Evolutionary conservation across 2,888 invertebrate species (phyloP).

Genomic region (Metallyticus violacea): DNA sequence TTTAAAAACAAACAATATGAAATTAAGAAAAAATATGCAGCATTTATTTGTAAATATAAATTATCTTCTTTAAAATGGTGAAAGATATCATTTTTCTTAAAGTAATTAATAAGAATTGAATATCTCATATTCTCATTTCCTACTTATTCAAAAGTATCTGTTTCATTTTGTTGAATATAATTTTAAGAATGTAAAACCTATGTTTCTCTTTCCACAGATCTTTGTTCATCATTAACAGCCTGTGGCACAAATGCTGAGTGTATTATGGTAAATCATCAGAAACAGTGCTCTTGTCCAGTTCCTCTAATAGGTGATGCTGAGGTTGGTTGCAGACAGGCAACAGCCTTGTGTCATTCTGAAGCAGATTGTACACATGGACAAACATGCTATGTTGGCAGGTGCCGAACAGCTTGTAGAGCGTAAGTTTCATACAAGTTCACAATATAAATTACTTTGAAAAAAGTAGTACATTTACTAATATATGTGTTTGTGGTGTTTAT

Average conservation of each 20-base stretch:
- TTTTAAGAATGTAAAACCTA: too few species aligned
- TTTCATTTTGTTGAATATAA: too few species aligned
- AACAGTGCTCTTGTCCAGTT: slow-evolving; percentile 69
- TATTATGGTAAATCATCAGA: slow-evolving; percentile 64
- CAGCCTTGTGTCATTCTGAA: slow-evolving; percentile 60
- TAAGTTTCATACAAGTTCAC: slow-evolving; percentile 46
- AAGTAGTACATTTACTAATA: too few species aligned
- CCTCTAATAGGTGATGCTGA: slow-evolving; percentile 73
- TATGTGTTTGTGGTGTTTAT: too few species aligned
- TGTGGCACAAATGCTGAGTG: slow-evolving; percentile 84
- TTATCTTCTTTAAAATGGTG: too few species aligned
- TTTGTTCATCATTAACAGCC: slow-evolving; percentile 71
- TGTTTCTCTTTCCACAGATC: slow-evolving; percentile 48
- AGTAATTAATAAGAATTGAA: too few species aligned
- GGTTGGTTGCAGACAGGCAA: slow-evolving; percentile 67
- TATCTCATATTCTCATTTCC: too few species aligned
- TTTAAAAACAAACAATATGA: too few species aligned
- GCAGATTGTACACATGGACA: slow-evolving; percentile 69
- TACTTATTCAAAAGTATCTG: too few species aligned
- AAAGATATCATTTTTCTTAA: too few species aligned
- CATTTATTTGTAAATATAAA: too few species aligned
- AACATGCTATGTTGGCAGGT: slow-evolving; percentile 73
- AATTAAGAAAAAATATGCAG: background rate
- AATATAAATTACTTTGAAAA: background rate
- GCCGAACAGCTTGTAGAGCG: slow-evolving; percentile 75